These are phyloP conservation scores for Chrysocyon brachyurus DNA, from an alignment of 2,797 vertebrate genomes.

Conservation along the genomic window DNA sequence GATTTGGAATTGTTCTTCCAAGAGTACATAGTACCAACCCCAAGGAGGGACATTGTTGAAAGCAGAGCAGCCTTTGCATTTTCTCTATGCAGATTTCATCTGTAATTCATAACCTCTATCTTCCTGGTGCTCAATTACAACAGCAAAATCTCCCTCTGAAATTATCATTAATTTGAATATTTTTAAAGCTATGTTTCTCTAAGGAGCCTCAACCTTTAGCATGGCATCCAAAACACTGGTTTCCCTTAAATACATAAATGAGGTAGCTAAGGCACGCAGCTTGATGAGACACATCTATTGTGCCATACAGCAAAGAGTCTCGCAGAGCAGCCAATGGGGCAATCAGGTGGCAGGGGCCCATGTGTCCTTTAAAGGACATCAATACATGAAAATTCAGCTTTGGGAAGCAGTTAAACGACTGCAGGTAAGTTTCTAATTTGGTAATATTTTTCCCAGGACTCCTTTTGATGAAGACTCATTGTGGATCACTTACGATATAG, in stretches of 20 bases:
- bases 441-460: not conserved
- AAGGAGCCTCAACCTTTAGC: not conserved
- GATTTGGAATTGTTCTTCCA: not conserved
- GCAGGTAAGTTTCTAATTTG: not conserved
- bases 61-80: not conserved
- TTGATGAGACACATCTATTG: not conserved
- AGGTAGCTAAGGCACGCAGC: not conserved
- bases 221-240: not conserved
- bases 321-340: not conserved
- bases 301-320: not conserved
- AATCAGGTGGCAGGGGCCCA: not conserved
- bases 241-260: not conserved
- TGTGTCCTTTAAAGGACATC: not conserved
- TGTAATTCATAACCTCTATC: not conserved
- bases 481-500: not conserved
- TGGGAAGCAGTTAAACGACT: not conserved
- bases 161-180: not conserved
- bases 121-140: not conserved
- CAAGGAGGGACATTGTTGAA: not conserved
- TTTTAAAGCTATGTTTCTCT: not conserved
- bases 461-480: slow-evolving; percentile 15
- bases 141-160: not conserved
- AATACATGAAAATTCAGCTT: not conserved
- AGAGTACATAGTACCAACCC: not conserved
- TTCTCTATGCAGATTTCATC: not conserved